Conservation (phyloP, 2,888 invertebrate species). For the Laothoe populi region DNA sequence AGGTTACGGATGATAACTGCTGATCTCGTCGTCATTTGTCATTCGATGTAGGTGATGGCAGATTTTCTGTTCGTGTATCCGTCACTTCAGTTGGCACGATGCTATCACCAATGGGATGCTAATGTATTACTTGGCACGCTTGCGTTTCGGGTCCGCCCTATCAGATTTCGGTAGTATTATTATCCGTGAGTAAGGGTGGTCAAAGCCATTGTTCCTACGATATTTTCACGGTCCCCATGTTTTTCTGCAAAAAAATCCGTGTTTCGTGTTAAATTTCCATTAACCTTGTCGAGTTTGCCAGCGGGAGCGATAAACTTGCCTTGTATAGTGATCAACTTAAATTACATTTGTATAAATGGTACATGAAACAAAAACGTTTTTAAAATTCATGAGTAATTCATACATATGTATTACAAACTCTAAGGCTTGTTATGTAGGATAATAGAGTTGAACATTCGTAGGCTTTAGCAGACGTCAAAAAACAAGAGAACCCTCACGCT, state of each 20-base stretch:
- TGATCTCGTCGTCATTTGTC: constrained; percentile 51
- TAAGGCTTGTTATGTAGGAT: neutral
- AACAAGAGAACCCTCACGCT: neutral
- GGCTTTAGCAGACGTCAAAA: neutral
- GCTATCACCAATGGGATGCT: constrained; percentile 74
- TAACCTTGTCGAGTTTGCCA: constrained; percentile 54
- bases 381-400: neutral
- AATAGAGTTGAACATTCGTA: neutral
- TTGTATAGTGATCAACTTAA: constrained; percentile 24
- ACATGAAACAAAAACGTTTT: neutral
- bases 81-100: constrained; percentile 54
- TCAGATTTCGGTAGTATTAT: constrained; percentile 71
- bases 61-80: constrained; percentile 52
- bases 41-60: constrained; percentile 40
- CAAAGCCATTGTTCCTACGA: constrained; percentile 48
- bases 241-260: constrained; percentile 47
- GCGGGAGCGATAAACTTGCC: constrained; percentile 35
- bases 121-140: constrained; percentile 80
- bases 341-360: constrained; percentile 12
- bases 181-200: constrained; percentile 53
- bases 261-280: constrained; percentile 46
- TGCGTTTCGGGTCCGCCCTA: constrained; percentile 56
- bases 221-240: constrained; percentile 53
- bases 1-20: constrained; percentile 31
- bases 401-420: neutral